Evolutionary conservation across 2,113 vertebrate genomes (phyloP).

Genomic region (Lontra canadensis): DNA sequence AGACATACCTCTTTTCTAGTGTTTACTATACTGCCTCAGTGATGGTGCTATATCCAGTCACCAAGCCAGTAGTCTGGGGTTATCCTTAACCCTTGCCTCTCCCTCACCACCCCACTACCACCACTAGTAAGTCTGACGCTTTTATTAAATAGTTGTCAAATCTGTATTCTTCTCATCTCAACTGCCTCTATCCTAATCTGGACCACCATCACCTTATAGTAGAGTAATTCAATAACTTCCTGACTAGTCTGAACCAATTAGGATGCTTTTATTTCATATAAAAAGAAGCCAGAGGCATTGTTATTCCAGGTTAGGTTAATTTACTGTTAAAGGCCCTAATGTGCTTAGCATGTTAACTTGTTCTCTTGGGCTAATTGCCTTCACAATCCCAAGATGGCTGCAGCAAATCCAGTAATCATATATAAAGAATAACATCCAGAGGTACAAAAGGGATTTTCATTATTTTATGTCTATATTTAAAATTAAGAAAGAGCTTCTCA

Average conservation of each 20-base stretch:
- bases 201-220: background rate
- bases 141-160: background rate
- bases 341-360: background rate
- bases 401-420: background rate
- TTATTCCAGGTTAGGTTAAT: background rate
- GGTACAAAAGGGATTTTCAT: background rate
- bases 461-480: conserved; percentile 13
- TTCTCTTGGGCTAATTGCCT: background rate
- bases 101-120: background rate
- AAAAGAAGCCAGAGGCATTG: background rate
- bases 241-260: background rate
- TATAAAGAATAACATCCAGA: background rate
- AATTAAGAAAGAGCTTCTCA: background rate
- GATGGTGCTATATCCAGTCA: background rate
- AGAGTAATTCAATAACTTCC: background rate
- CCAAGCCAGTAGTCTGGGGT: background rate
- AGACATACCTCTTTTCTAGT: background rate
- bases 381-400: background rate
- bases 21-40: background rate
- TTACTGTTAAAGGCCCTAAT: background rate
- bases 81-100: background rate
- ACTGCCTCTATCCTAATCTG: background rate
- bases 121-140: background rate
- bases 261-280: background rate
- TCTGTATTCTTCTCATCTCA: background rate